Evolutionary conservation across 92 coral and sea anemone genomes (phyloP), one percentile per base, ranked within the genome.

Genomic region (Palythoa caribaeorum): DNA sequence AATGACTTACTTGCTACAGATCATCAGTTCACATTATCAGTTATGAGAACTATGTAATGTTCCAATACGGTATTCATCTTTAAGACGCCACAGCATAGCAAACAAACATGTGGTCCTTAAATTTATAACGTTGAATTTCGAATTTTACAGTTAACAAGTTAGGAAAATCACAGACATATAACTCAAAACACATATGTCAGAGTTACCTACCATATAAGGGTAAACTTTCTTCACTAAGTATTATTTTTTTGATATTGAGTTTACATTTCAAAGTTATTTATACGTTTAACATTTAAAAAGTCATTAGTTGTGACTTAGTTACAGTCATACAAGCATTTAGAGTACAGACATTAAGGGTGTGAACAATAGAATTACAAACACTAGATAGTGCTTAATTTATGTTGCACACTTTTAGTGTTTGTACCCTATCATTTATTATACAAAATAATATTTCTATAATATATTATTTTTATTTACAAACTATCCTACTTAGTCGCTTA

Each of bases 11-110:
- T 78, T 78, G 38, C 83, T 78, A 78, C 83, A 78, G 39, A 78
- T n/a, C 40, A 78, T 78, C 83, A 78, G 83, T 78, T 78, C 83
- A 78, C 83, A 78, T 78, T 78, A 39, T 78, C 83, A 78, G 83
- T 78, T 78, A 78, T 78, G 36, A 78, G 57, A 78, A 78, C 69
- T 68, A 78, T 78, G 83, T 78, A 57, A 57, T 57, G 20, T 13
- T 57, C 51, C 51, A 44, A 55, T 12, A 44, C 1, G 2, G 35
- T 44, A 55, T 44, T 44, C 28, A 13, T 76, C 50, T 75, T 75
- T 54, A 54, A 54, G 62, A 54, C 48, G 37, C 54, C 80, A 76
- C 80, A 76, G 28, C 80, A 76, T 76, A 76, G 80, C 80, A 38
- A 76, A 76, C 80, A 75, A 20, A 76, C 80, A 76, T 76, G 17